Evolutionary conservation across 2,888 invertebrate genomes (phyloP).

Genomic region (Fissipunctia ypsillon): DNA sequence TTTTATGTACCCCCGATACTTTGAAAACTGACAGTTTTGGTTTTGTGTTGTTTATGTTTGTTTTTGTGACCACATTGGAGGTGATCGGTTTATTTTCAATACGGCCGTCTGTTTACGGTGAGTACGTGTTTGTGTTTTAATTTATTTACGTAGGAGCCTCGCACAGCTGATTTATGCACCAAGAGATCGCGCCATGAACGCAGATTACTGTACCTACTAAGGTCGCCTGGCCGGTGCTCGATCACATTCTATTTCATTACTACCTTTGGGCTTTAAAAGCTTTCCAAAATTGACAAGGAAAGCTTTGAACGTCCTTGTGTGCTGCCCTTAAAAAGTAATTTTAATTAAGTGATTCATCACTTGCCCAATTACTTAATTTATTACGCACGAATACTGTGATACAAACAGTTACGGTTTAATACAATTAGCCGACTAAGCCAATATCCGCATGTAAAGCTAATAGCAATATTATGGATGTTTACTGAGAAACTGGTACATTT

Average conservation of each 20-base stretch:
- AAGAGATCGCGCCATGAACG: constrained; percentile 82
- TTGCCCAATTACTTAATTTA: constrained; percentile 54
- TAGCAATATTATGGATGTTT: constrained; percentile 18
- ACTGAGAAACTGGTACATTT: constrained; percentile 32
- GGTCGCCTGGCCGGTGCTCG: constrained; percentile 76
- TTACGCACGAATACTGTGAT: constrained; percentile 34
- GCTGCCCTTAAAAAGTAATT: constrained; percentile 49
- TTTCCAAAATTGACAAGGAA: constrained; percentile 59
- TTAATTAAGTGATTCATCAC: constrained; percentile 46
- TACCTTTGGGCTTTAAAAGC: constrained; percentile 67
- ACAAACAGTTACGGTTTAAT: constrained; percentile 40
- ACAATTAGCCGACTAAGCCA: constrained; percentile 52
- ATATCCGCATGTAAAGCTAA: constrained; percentile 43
- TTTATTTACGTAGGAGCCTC: constrained; percentile 80
- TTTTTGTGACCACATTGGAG: constrained; percentile 87
- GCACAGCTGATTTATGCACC: constrained; percentile 85
- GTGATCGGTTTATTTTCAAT: constrained; percentile 85
- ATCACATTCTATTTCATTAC: constrained; percentile 79
- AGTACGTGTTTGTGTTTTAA: constrained; percentile 85
- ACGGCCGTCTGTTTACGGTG: constrained; percentile 86
- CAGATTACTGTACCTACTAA: constrained; percentile 80
- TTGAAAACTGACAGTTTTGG: constrained; percentile 81
- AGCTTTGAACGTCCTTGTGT: constrained; percentile 68
- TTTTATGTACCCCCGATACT: constrained; percentile 73
- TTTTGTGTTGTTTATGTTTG: constrained; percentile 86